Percentiles rank a stretch among this genome's conserved stretches.
Conservation (phyloP, 2,888 invertebrate genomes). For the Stegophylla sp. region DNA sequence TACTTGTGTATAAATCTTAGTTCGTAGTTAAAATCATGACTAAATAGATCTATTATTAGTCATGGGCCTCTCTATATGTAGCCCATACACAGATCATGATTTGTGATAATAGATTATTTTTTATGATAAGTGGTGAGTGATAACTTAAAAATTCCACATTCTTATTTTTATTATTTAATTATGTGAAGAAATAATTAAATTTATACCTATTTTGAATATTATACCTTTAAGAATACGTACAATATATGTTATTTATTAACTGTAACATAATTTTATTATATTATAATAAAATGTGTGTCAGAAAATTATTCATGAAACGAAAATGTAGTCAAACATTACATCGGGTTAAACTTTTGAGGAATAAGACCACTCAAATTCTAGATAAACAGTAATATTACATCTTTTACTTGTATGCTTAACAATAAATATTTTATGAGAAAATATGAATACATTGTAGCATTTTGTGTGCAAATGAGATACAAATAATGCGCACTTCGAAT, state of each 20-base stretch:
- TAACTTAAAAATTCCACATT: background rate
- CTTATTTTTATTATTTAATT: background rate
- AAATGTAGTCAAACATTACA: background rate
- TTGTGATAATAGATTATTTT: too few species aligned
- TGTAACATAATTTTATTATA: background rate
- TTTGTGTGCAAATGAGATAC: too few species aligned
- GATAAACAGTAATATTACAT: conserved; percentile 27
- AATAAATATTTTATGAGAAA: background rate
- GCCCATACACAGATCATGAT: too few species aligned
- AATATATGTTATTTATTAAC: background rate
- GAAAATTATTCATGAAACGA: background rate
- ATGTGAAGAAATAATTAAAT: too few species aligned
- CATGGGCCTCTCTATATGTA: too few species aligned
- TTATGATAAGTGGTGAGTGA: too few species aligned
- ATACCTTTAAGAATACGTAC: too few species aligned
- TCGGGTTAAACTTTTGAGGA: background rate
- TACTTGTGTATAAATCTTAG: too few species aligned
- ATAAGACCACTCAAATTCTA: conserved; percentile 6
- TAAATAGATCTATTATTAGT: too few species aligned
- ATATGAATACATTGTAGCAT: too few species aligned
- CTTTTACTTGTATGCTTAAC: background rate
- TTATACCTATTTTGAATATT: background rate
- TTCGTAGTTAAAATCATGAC: too few species aligned
- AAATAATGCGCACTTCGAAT: too few species aligned
- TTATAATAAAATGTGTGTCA: background rate